Conservation (phyloP, 2,888 invertebrate genomes). For the Drosophila eohydei region DNA sequence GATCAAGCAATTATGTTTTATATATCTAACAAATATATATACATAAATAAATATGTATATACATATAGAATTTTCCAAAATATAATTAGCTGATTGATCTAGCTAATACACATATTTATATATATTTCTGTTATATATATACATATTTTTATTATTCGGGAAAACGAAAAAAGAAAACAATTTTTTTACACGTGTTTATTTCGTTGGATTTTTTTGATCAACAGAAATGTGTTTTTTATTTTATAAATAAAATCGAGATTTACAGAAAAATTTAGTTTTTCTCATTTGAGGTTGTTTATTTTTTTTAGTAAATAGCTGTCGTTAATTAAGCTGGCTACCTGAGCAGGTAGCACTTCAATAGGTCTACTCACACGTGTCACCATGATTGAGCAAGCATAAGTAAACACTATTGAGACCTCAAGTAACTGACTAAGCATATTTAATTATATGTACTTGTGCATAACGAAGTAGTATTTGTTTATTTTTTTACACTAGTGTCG, state of each 20-base stretch:
- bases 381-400: constrained; percentile 39
- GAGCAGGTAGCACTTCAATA: neutral
- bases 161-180: constrained; percentile 41
- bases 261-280: constrained; percentile 25
- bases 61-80: neutral
- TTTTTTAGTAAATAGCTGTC: constrained; percentile 6
- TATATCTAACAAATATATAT: neutral
- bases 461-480: constrained; percentile 14
- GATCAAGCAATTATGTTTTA: neutral
- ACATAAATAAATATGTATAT: constrained; percentile 10
- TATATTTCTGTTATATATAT: constrained; percentile 3
- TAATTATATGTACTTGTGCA: constrained; percentile 12
- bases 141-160: constrained; percentile 44
- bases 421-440: constrained; percentile 36
- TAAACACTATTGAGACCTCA: constrained; percentile 12
- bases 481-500: neutral
- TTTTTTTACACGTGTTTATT: constrained; percentile 58
- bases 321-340: constrained; percentile 26
- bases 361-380: constrained; percentile 23
- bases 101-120: constrained; percentile 17
- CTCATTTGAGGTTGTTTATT: constrained; percentile 12
- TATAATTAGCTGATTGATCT: constrained; percentile 15
- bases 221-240: constrained; percentile 76
- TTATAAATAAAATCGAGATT: constrained; percentile 77
- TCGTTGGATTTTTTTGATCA: constrained; percentile 74